These are phyloP conservation scores for Drosophila monieri DNA, from an alignment of 2,888 invertebrate species.

Conservation along the genomic window DNA sequence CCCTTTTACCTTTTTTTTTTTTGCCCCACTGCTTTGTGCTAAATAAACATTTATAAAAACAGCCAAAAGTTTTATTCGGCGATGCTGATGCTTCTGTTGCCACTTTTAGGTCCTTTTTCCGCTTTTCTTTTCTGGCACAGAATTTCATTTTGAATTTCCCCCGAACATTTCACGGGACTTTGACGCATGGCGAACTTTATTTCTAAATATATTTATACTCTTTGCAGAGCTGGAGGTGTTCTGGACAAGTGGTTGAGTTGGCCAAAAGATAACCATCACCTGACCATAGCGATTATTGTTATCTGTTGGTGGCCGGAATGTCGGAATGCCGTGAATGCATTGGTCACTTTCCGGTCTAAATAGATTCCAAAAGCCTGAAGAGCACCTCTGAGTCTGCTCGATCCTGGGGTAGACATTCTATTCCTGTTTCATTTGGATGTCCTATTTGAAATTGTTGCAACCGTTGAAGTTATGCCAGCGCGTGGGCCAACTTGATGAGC, in stretches of 20 bases:
- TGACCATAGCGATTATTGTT: conserved; percentile 11
- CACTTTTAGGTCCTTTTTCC: conserved; percentile 28
- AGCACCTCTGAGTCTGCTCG: background rate
- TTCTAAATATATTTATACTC: conserved; percentile 30
- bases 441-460: conserved; percentile 48
- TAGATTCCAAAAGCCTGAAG: background rate
- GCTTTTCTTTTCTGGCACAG: conserved; percentile 36
- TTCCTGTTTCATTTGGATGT: conserved; percentile 20
- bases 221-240: conserved; percentile 2
- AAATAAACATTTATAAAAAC: conserved; percentile 77
- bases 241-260: conserved; percentile 15
- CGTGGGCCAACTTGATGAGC: conserved; percentile 32
- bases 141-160: conserved; percentile 68
- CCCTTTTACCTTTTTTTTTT: background rate
- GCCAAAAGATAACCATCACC: conserved; percentile 6
- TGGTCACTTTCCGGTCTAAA: too few relatives aligned
- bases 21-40: conserved; percentile 49
- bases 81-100: conserved; percentile 58
- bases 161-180: conserved; percentile 54
- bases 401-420: background rate
- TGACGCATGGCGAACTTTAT: conserved; percentile 59
- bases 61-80: conserved; percentile 69
- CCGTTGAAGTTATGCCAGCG: conserved; percentile 29
- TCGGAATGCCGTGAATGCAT: background rate
- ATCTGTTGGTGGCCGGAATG: background rate